Conservation (phyloP, 1,140 invertebrate genomes). For the Diplogasteroides magnus region DNA sequence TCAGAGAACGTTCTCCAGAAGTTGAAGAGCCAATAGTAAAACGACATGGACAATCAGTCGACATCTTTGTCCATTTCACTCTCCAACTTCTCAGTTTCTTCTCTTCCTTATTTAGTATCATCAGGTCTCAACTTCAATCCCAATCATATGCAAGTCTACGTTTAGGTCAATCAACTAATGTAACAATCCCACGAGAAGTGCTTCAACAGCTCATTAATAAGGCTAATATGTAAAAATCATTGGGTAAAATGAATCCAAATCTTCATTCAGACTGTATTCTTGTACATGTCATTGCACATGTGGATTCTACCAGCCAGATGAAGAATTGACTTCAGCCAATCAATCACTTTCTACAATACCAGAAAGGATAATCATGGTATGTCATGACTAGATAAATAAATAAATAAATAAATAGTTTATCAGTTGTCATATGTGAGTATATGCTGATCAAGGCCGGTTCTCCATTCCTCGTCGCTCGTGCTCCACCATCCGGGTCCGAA, state of each 20-base stretch:
- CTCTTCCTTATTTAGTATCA: slow-evolving; percentile 2
- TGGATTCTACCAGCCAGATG: slow-evolving; percentile 13
- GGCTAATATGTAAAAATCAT: slow-evolving; percentile 9
- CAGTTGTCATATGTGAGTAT: no score
- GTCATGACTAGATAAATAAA: no score
- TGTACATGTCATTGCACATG: slow-evolving; percentile 14
- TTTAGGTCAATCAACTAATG: slow-evolving; percentile 1
- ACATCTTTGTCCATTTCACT: background rate
- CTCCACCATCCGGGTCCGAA: no score
- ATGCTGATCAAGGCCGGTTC: no score
- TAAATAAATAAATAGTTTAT: no score
- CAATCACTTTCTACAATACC: no score
- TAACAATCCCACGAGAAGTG: slow-evolving; percentile 8
- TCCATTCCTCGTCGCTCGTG: no score
- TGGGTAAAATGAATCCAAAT: background rate
- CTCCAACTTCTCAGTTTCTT: background rate
- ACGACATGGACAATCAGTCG: background rate
- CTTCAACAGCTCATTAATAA: slow-evolving; percentile 18
- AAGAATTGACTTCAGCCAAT: background rate
- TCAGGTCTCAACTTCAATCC: background rate
- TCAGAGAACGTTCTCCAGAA: background rate
- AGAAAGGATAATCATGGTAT: no score
- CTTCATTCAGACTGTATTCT: background rate
- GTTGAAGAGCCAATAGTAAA: background rate
- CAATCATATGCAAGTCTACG: background rate